phyloP scores from a whole-genome alignment of 1,140 invertebrate species.

The Teleogryllus occipitalis region DNA sequence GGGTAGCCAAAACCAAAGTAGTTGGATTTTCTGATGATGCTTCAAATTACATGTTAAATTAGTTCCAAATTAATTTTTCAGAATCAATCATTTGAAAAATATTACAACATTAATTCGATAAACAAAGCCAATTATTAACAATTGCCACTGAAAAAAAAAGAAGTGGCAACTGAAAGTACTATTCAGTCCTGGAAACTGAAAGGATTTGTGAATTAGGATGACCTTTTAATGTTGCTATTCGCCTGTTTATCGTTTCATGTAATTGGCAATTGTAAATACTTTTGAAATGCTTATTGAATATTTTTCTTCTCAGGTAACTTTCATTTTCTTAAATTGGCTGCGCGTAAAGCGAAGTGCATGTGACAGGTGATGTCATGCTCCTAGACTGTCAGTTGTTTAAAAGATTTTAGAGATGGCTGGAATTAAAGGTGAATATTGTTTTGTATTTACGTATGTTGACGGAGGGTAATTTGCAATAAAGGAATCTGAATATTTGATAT shows the following conservation, averaged over 20 bases:
- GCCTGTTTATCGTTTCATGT: too few relatives aligned
- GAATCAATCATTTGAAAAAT: background rate
- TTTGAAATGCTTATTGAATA: too few relatives aligned
- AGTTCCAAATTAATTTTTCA: background rate
- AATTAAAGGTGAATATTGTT: background rate
- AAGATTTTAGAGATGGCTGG: background rate
- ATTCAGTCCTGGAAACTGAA: too few relatives aligned
- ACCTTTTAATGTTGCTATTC: too few relatives aligned
- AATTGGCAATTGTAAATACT: too few relatives aligned
- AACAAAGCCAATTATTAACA: background rate
- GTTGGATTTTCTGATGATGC: background rate
- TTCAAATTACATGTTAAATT: background rate
- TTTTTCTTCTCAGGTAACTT: background rate
- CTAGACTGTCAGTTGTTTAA: background rate
- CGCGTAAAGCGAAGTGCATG: background rate
- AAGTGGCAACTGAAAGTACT: background rate
- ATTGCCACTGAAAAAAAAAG: background rate
- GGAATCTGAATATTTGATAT: too few relatives aligned
- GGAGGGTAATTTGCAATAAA: background rate
- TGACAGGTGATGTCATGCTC: background rate
- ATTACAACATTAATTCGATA: background rate
- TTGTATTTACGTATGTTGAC: background rate
- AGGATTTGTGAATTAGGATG: too few relatives aligned
- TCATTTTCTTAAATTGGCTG: background rate
- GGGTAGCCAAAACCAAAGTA: background rate